Percentiles rank a stretch among this genome's conserved stretches.
These are phyloP conservation scores for Nemotelus nigrinus DNA, from an alignment of 2,888 invertebrate species.

Conservation along the genomic window DNA sequence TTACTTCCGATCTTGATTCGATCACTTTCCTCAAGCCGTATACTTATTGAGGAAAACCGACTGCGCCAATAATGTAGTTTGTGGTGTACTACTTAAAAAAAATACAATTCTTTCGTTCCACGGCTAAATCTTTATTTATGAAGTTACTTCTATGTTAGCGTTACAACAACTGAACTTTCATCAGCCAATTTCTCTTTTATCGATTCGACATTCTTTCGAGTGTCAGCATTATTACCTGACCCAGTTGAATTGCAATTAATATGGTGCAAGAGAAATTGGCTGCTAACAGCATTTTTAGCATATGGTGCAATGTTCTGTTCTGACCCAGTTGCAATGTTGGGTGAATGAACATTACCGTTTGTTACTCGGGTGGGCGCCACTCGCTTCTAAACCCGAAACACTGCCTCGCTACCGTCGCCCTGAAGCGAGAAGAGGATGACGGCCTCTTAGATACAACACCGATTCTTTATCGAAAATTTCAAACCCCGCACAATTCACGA, in stretches of 20 bases:
- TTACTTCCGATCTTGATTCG: not conserved
- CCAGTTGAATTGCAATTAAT: not conserved
- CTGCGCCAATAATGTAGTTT: slow-evolving; percentile 8
- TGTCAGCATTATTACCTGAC: not conserved
- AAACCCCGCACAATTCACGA: no score
- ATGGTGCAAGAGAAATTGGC: no score
- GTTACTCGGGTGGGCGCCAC: no score
- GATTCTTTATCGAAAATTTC: no score
- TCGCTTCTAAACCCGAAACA: no score
- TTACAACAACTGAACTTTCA: slow-evolving; percentile 9
- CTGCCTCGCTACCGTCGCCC: no score
- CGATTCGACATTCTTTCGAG: not conserved
- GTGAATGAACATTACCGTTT: slow-evolving; percentile 11
- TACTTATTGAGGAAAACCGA: slow-evolving; percentile 19
- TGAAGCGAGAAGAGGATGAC: no score
- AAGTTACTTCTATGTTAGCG: slow-evolving; percentile 1
- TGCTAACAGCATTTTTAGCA: not conserved
- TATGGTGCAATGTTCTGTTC: slow-evolving; percentile 14
- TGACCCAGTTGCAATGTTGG: not conserved
- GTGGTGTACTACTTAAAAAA: not conserved
- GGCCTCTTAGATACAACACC: no score
- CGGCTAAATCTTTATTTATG: not conserved
- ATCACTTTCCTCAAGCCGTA: not conserved
- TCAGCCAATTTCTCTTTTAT: slow-evolving; percentile 27
- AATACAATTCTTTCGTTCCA: not conserved